These are phyloP conservation scores for Enteromius unitaeniatus DNA, from an alignment of 2,797 vertebrate species.

Conservation along the genomic window DNA sequence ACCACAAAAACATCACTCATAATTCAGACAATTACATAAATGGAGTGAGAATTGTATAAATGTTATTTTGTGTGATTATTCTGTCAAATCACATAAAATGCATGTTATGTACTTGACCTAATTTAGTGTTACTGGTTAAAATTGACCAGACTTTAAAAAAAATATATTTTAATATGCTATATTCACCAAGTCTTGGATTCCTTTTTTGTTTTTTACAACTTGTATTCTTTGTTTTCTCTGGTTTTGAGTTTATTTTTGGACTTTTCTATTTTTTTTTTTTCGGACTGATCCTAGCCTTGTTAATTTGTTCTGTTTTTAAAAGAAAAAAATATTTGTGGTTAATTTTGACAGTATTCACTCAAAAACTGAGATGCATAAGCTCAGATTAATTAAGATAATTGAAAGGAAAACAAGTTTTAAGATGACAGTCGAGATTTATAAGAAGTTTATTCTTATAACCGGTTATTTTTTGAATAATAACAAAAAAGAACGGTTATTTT, in stretches of 20 bases:
- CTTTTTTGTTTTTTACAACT: background rate
- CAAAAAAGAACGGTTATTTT: background rate
- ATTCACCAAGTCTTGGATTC: background rate
- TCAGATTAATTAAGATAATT: background rate
- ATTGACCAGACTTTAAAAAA: background rate
- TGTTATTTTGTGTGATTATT: background rate
- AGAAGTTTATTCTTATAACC: no score
- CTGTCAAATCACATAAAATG: background rate
- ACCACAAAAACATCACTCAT: constrained; percentile 1
- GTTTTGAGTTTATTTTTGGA: background rate
- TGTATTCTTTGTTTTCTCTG: background rate
- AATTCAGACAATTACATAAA: background rate
- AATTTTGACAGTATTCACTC: background rate
- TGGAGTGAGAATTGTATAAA: background rate
- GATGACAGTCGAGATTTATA: background rate
- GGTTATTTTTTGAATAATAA: background rate
- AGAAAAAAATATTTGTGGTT: background rate
- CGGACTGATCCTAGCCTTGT: background rate
- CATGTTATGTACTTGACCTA: background rate
- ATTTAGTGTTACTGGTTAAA: background rate
- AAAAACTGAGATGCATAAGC: background rate
- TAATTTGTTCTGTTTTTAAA: background rate
- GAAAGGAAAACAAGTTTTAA: background rate
- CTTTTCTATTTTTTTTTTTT: no score
- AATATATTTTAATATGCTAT: background rate